Percentiles rank a stretch among this genome's conserved stretches.
phyloP scores from a whole-genome alignment of 2,113 vertebrate species.

The Corythoichthys haematopterus region DNA sequence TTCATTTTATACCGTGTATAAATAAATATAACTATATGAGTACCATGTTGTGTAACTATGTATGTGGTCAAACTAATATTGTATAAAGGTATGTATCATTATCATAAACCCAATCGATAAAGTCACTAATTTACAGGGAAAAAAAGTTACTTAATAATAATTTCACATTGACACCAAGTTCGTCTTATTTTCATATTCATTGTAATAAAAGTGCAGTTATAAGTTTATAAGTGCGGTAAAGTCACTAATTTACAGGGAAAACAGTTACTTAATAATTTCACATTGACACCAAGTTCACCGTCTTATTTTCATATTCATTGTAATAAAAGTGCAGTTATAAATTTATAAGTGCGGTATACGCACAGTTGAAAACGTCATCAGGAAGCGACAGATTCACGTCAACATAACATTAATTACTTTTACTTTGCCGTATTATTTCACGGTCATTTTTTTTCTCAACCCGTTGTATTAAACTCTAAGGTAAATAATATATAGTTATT shows the following conservation, averaged over 20 bases:
- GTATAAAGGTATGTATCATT: neutral
- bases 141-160: neutral
- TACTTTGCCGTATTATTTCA: neutral
- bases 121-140: neutral
- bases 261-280: too few species aligned
- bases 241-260: too few species aligned
- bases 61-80: neutral
- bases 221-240: too few species aligned
- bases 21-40: constrained; percentile 44
- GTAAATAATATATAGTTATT: neutral
- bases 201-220: too few species aligned
- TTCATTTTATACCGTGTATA: constrained; percentile 50
- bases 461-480: neutral
- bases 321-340: too few species aligned
- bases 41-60: neutral
- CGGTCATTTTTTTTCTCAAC: neutral
- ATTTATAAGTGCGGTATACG: too few species aligned
- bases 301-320: too few species aligned
- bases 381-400: neutral
- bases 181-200: neutral
- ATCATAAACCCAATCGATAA: neutral
- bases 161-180: neutral
- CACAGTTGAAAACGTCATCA: neutral
- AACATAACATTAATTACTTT: neutral
- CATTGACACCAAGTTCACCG: too few species aligned